These are phyloP conservation scores for Copidosoma floridanum DNA, from an alignment of 1,140 invertebrate genomes.

Conservation along the genomic window DNA sequence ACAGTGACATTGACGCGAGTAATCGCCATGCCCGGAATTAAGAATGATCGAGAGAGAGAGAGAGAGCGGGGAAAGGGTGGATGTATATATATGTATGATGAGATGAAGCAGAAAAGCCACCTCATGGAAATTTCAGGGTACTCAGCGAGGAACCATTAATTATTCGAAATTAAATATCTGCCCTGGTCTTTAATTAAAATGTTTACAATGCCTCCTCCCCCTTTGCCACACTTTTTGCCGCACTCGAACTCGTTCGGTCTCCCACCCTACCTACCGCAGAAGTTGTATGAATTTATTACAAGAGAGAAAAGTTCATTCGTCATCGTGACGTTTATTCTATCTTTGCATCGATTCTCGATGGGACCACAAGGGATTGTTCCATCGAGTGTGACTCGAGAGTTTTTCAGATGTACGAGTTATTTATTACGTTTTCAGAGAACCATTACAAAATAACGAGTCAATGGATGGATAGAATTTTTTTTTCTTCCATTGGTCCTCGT, in stretches of 20 bases:
- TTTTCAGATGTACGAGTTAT: too few species aligned
- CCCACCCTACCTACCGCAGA: slow-evolving; percentile 13
- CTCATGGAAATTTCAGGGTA: slow-evolving; percentile 34
- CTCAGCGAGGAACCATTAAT: slow-evolving; percentile 48
- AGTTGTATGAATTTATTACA: slow-evolving; percentile 28
- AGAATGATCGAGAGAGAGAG: slow-evolving; percentile 40
- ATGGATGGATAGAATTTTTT: too few species aligned
- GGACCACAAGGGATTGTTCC: too few species aligned
- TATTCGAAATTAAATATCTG: slow-evolving; percentile 55
- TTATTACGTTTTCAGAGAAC: too few species aligned
- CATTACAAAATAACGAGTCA: too few species aligned
- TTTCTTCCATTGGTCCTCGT: too few species aligned
- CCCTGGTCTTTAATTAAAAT: slow-evolving; percentile 51
- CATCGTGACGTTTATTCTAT: slow-evolving; percentile 18
- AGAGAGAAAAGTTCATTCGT: slow-evolving; percentile 26
- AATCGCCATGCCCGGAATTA: slow-evolving; percentile 38
- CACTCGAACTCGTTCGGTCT: slow-evolving; percentile 26
- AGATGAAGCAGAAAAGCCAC: slow-evolving; percentile 6
- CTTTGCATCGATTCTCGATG: slow-evolving; percentile 20
- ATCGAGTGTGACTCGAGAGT: too few species aligned
- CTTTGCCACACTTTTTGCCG: slow-evolving; percentile 19
- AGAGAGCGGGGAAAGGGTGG: too few species aligned
- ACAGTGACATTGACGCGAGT: slow-evolving; percentile 16
- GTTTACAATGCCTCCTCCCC: slow-evolving; percentile 43
- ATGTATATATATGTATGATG: slow-evolving; percentile 14